Evolutionary conservation across 2,797 vertebrate species (phyloP).

Genomic region (Malacoctenus gilli): DNA sequence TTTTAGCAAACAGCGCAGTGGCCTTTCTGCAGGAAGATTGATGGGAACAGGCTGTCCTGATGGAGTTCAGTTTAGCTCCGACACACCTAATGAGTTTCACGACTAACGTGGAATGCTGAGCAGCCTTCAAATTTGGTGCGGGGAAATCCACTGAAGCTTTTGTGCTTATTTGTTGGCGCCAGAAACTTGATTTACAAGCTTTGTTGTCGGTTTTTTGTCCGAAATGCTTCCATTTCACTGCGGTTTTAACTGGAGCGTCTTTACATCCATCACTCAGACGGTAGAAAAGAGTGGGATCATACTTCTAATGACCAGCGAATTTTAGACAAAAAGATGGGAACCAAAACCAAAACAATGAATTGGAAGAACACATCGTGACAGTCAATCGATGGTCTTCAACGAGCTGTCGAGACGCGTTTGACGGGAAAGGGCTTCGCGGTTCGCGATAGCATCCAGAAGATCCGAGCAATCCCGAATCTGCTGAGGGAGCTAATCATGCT

Average conservation of each 20-base stretch:
- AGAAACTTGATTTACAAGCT: constrained; percentile 3
- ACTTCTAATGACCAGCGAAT: constrained; percentile 8
- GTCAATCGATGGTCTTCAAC: no score
- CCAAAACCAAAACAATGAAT: no score
- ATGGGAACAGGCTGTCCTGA: constrained; percentile 11
- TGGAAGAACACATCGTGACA: no score
- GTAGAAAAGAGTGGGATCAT: background rate
- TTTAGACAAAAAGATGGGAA: no score
- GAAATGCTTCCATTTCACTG: background rate
- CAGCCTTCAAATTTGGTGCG: background rate
- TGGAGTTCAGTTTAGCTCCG: constrained; percentile 7
- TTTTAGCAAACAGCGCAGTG: constrained; percentile 16
- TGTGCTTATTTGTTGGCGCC: constrained; percentile 2
- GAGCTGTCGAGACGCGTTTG: background rate
- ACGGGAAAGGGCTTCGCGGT: background rate
- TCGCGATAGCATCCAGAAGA: background rate
- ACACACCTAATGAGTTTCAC: constrained; percentile 16
- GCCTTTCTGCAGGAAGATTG: constrained; percentile 13
- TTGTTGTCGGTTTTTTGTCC: constrained; percentile 2
- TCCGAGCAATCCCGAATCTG: background rate
- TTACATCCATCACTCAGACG: constrained; percentile 17
- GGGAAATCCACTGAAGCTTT: background rate
- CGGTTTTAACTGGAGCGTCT: constrained; percentile 16
- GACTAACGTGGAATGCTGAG: background rate
- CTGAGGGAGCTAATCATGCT: background rate